Percentiles rank a stretch among this genome's conserved stretches.
Evolutionary conservation across 2,797 vertebrate species (phyloP).

Genomic region (Clarias pachynema): DNA sequence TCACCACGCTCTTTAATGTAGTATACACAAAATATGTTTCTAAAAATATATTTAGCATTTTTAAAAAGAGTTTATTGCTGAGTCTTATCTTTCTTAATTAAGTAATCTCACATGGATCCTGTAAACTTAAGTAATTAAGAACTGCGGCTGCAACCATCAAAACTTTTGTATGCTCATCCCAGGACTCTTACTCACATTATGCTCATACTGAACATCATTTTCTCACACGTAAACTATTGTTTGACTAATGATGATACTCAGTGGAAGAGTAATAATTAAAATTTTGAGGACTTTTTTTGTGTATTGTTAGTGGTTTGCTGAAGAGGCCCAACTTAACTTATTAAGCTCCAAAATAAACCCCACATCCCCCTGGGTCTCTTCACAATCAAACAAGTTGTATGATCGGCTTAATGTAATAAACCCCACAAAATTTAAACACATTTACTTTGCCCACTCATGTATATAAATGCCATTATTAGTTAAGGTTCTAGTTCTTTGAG

Average conservation of each 20-base stretch:
- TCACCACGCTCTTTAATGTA: neutral
- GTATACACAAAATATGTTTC: too few species aligned
- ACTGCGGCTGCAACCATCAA: neutral
- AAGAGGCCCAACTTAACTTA: neutral
- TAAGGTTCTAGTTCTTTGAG: neutral
- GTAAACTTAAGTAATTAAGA: neutral
- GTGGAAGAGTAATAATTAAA: neutral
- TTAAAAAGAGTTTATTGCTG: neutral
- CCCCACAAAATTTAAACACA: neutral
- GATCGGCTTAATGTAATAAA: neutral
- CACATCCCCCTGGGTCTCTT: neutral
- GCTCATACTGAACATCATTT: neutral
- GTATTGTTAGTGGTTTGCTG: neutral
- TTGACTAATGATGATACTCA: neutral
- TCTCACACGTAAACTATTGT: neutral
- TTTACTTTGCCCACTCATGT: neutral
- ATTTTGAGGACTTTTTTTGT: neutral
- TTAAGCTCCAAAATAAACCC: neutral
- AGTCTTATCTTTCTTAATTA: neutral
- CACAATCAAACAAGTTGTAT: neutral
- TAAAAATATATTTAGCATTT: neutral
- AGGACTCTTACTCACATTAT: neutral
- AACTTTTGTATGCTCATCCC: neutral
- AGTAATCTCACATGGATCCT: neutral
- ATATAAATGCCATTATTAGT: neutral